Conservation (phyloP, 2,888 invertebrate genomes). For the Coleophora flavipennella region DNA sequence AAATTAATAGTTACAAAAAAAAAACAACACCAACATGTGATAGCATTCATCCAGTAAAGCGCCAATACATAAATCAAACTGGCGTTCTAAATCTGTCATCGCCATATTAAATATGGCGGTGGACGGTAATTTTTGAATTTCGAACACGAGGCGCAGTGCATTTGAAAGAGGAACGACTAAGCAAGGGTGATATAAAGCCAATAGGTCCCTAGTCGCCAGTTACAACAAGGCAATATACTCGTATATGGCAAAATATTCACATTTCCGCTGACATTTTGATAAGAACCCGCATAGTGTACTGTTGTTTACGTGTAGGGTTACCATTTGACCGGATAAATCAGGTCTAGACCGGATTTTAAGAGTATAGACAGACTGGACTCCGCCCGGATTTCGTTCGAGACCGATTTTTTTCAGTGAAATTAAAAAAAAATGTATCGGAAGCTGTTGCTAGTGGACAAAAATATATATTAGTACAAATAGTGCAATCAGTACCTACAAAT, state of each 20-base stretch:
- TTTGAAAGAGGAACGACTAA: constrained; percentile 36
- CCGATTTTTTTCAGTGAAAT: no score
- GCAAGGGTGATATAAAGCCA: constrained; percentile 34
- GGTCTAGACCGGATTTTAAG: no score
- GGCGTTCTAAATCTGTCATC: constrained; percentile 50
- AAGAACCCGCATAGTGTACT: constrained; percentile 22
- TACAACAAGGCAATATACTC: constrained; percentile 10
- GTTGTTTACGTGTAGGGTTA: background rate
- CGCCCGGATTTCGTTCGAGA: no score
- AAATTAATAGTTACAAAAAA: constrained; percentile 5
- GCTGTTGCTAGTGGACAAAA: no score
- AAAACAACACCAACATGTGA: constrained; percentile 15
- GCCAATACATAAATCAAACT: constrained; percentile 34
- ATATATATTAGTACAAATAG: no score
- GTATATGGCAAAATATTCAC: constrained; percentile 13
- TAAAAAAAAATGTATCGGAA: no score
- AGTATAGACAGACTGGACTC: no score
- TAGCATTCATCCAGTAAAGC: constrained; percentile 20
- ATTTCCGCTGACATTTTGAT: constrained; percentile 43
- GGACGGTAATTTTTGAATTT: constrained; percentile 36
- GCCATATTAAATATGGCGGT: constrained; percentile 42
- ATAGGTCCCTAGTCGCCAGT: constrained; percentile 51
- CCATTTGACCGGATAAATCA: no score
- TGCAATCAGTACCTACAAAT: no score
- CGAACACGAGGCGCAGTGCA: constrained; percentile 16